phyloP scores from a whole-genome alignment of 2,888 invertebrate species.

The Cyclophora punctaria region DNA sequence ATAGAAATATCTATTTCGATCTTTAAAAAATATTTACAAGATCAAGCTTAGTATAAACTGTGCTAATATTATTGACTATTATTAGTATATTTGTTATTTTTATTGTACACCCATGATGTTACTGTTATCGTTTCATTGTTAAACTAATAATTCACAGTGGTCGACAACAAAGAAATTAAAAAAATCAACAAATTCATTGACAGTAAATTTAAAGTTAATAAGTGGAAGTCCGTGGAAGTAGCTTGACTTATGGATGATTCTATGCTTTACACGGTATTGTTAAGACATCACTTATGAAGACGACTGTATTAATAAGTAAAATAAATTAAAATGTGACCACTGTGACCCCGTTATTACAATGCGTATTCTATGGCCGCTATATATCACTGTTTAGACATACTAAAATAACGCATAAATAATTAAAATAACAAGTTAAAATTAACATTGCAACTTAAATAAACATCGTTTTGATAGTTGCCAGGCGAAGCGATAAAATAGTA shows the following conservation, averaged over 20 bases:
- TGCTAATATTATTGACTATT: constrained; percentile 34
- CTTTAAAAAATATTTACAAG: constrained; percentile 64
- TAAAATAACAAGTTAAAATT: constrained; percentile 18
- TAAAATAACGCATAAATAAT: constrained; percentile 18
- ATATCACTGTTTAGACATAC: constrained; percentile 54
- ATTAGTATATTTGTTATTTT: constrained; percentile 16
- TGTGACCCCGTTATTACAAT: constrained; percentile 20
- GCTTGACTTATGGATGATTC: too few relatives aligned
- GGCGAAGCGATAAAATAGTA: constrained; percentile 2
- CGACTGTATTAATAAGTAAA: too few relatives aligned
- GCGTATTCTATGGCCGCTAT: constrained; percentile 53
- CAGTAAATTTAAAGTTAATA: too few relatives aligned
- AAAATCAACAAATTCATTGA: too few relatives aligned
- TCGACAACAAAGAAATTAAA: too few relatives aligned
- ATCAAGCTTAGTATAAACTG: constrained; percentile 57
- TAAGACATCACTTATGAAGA: too few relatives aligned
- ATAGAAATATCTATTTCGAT: constrained; percentile 51
- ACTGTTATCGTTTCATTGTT: constrained; percentile 2
- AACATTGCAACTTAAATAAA: constrained; percentile 16
- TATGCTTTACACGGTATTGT: too few relatives aligned
- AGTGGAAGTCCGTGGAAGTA: too few relatives aligned
- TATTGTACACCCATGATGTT: constrained; percentile 19
- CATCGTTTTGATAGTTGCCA: neutral
- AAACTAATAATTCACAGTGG: too few relatives aligned
- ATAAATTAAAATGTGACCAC: constrained; percentile 9